Evolutionary conservation across 2,113 vertebrate genomes (phyloP).

Genomic region (Nanorana parkeri): DNA sequence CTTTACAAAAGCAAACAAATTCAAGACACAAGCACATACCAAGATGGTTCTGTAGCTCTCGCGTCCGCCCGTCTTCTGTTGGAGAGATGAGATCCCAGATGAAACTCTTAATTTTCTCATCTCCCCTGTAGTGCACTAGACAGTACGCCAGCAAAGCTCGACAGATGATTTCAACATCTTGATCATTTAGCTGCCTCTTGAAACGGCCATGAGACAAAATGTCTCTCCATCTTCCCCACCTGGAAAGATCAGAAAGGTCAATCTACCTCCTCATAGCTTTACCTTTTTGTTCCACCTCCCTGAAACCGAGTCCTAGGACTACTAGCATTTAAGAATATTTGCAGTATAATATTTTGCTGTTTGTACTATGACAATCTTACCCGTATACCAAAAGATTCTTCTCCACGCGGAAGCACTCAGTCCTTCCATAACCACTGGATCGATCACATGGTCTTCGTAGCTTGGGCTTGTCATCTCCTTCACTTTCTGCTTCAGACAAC

Average conservation of each 20-base stretch:
- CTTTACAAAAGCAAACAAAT: too few relatives aligned
- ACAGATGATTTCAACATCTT: conserved; percentile 96
- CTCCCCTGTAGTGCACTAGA: conserved; percentile 94
- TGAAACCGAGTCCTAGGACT: too few relatives aligned
- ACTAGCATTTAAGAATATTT: too few relatives aligned
- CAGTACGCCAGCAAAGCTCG: conserved; percentile 92
- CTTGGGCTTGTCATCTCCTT: conserved; percentile 92
- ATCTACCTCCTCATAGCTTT: background rate
- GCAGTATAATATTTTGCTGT: background rate
- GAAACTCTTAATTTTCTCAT: conserved; percentile 98
- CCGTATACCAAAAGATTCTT: conserved; percentile 97
- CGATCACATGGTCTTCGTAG: conserved; percentile 90
- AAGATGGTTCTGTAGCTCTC: conserved; percentile 94
- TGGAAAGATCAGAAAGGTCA: conserved; percentile 63
- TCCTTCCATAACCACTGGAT: conserved; percentile 90
- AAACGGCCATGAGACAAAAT: conserved; percentile 95
- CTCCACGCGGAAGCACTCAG: conserved; percentile 96
- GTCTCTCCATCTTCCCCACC: conserved; percentile 98
- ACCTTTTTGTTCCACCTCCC: too few relatives aligned
- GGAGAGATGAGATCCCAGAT: conserved; percentile 99
- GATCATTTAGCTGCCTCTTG: conserved; percentile 92
- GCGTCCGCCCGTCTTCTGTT: conserved; percentile 89
- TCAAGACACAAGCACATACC: conserved; percentile 67
- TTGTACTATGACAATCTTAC: conserved; percentile 67
- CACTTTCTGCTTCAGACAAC: conserved; percentile 92